These are phyloP conservation scores for Anoplopoma fimbria DNA, from an alignment of 2,113 vertebrate species.

Conservation along the genomic window DNA sequence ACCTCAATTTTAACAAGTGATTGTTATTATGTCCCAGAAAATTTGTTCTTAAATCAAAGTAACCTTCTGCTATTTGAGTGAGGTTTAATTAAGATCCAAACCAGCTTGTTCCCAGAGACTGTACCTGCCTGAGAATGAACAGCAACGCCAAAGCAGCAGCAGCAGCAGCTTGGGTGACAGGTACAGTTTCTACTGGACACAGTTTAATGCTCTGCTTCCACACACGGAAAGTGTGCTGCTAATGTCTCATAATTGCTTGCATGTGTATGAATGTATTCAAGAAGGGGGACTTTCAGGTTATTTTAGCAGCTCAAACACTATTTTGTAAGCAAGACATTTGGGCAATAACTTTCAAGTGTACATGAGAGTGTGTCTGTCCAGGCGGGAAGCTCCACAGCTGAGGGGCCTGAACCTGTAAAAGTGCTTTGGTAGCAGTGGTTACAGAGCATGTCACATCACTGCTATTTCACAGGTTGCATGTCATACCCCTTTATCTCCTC, in stretches of 20 bases:
- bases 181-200: slow-evolving; percentile 30
- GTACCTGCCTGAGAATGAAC: slow-evolving; percentile 11
- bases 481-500: background rate
- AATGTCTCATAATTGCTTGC: slow-evolving; percentile 43
- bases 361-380: background rate
- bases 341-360: slow-evolving; percentile 13
- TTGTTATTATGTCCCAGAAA: background rate
- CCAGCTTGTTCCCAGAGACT: slow-evolving; percentile 1
- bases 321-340: slow-evolving; percentile 28
- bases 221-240: slow-evolving; percentile 11
- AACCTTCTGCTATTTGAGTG: background rate
- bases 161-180: slow-evolving; percentile 26
- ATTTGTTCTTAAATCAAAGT: background rate
- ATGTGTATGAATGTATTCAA: slow-evolving; percentile 15
- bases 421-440: background rate
- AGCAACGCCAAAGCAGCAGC: slow-evolving; percentile 7
- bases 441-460: background rate
- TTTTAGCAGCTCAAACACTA: background rate
- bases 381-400: slow-evolving; percentile 3
- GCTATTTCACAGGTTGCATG: background rate
- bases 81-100: background rate
- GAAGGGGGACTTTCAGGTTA: background rate
- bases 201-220: slow-evolving; percentile 35
- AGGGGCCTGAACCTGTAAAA: background rate
- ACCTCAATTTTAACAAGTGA: too few species aligned